Evolutionary conservation across 2,888 invertebrate species (phyloP), one percentile per base, ranked within the genome.

Genomic region (Nineta flava): DNA sequence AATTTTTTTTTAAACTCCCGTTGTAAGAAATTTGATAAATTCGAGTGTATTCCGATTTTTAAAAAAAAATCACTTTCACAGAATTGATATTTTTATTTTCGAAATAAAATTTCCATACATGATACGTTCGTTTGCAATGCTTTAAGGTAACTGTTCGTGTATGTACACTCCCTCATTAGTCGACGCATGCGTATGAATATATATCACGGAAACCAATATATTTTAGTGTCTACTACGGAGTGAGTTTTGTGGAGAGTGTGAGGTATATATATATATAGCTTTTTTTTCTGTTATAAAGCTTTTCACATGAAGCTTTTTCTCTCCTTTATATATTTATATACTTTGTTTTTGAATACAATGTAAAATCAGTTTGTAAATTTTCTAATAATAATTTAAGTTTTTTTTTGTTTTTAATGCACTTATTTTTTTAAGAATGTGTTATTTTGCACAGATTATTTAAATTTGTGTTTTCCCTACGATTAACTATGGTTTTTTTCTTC

Each of bases 121-220:
- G 38, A 38, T 38, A 38, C 38, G 38, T 12, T 38, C 38, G n/a
- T 15, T 38, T 38, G 41, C 15, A 47, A 16, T 13, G 44, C 15
- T 44, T 13, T 44, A 17, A 13, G 19, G 13, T 44, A 19, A 44
- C 44, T 44, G 44, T 21, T 44, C 44, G 26, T 44, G 44, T 44
- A 44, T 44, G 44, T 44, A 44, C 44, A 44, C 44, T 44, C 44
- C 44, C 44, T 44, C 21, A 19, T 44, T 26, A 26, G 7, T 9
- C 3, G 38, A 44, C 44, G 44, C 44, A 21, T 21, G 44, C 44
- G 44, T 19, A 26, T 21, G 7, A 26, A 13, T 19, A 13, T 13
- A 38, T 15, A 19, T 26, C 13, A 21, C 44, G 44, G 44, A 44
- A 44, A 44, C 44, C 44, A 44, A 44, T 44, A 44, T 44, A 44